Base-by-base conservation (phyloP, 2,113 vertebrate genomes). In the Empidonax traillii region DNA sequence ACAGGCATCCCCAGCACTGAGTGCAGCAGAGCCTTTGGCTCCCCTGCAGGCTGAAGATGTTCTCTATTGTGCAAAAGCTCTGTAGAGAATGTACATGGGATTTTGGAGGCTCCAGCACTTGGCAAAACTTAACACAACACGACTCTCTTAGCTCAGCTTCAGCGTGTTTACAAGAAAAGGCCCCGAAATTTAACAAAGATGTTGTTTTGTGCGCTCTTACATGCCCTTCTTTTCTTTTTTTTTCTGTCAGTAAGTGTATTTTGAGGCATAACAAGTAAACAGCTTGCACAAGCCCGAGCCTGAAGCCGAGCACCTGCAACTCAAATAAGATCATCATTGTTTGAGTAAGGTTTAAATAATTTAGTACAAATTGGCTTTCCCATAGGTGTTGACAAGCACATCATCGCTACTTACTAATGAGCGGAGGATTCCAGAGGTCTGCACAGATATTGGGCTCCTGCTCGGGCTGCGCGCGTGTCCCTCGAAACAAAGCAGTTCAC, bases 291-390 rank as follows among this genome's bases (percentile, higher is more conserved):
- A 96, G 96, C 61, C 90, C 44, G n/a, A 83, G 58, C 96, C 93
- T 94, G 96, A 82, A 93, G 62, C 33, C 89, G 80, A 97, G 94
- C 96, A 97, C 95, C 96, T 96, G 93, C 88, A 82, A 39, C 90
- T 90, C 72, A 46, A 95, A 89, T 95, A 97, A 92, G 93, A 89
- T 96, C 86, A 93, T 89, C 93, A 93, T 93, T 96, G 92, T 96
- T 89, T 85, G 92, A 96, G 73, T 39, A 81, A 88, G 86, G 66
- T 92, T 95, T 94, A 95, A 96, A 97, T 93, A 95, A 96, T 94
- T 93, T 93, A 81, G 76, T 94, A 96, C 94, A 96, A 97, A 96
- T 96, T 96, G 94, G 93, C 96, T 94, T 96, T 94, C 93, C 86
- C 90, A 89, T 96, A 93, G 69, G 96, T 93, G 94, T 68, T 95